These are phyloP conservation scores for Drosophila pruinosa DNA, from an alignment of 1,140 invertebrate species.

Conservation along the genomic window DNA sequence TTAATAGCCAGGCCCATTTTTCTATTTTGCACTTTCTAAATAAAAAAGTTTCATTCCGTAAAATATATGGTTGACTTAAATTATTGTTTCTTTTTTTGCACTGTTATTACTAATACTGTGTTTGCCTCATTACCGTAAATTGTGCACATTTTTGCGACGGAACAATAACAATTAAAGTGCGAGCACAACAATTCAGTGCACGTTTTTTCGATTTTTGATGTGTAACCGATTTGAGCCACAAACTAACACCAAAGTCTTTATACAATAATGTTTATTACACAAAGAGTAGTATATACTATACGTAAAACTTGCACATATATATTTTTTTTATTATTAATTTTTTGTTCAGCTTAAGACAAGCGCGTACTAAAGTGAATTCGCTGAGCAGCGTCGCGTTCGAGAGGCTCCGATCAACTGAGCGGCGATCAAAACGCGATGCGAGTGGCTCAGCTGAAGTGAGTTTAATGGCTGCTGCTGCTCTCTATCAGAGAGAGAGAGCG, in stretches of 20 bases:
- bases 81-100: constrained; percentile 1
- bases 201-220: constrained; percentile 2
- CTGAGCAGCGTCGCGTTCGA: constrained; percentile 65
- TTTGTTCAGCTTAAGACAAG: constrained; percentile 3
- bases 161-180: constrained; percentile 3
- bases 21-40: not conserved
- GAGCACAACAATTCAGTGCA: constrained; percentile 4
- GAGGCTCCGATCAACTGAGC: constrained; percentile 80
- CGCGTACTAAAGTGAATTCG: constrained; percentile 48
- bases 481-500: not conserved
- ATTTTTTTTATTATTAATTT: constrained; percentile 24
- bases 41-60: constrained; percentile 7
- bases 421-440: constrained; percentile 58
- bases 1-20: not conserved
- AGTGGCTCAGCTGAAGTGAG: constrained; percentile 40
- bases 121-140: constrained; percentile 39
- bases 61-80: not conserved
- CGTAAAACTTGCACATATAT: not conserved
- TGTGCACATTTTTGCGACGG: constrained; percentile 14
- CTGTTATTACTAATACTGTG: constrained; percentile 11
- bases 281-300: not conserved
- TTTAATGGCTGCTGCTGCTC: constrained; percentile 1
- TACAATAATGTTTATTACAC: not conserved
- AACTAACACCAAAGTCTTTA: not conserved
- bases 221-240: not conserved